Evolutionary conservation across 2,113 vertebrate genomes (phyloP), one percentile per base, ranked within the genome.

Genomic region (Antechinus flavipes): DNA sequence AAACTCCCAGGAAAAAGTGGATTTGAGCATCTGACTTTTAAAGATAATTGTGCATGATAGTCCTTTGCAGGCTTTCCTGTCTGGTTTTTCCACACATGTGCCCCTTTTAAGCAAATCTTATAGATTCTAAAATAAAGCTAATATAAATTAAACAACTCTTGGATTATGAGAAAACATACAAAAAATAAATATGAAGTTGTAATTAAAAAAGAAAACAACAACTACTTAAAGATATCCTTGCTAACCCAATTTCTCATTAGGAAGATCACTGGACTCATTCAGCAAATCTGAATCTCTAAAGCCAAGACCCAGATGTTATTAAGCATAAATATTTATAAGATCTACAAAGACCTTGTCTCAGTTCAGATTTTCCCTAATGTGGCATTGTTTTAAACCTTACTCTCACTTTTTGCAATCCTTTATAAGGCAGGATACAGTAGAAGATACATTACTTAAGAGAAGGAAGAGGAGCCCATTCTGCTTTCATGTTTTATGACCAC

Each of bases 261-360:
- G 91, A 94, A 91, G n/a, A 92, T 30, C 53, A 24, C 46, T 90
- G 93, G 84, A 91, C 89, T 89, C 16, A 0, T 93, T 97, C 53
- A 47, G 91, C 95, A 97, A 97, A 96, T 93, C 94, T 6, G n/a
- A 93, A 94, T 91, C 93, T 96, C 19, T 54, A 84, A 95, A 94
- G 90, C 95, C 92, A 91, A 22, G 91, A 92, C 95, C 97, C 97
- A 98, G 98, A 98, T 98, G 97, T 97, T 97, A 98, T 96, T 96
- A 95, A 93, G 93, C 94, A 98, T 97, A 98, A 98, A 98, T 98
- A 97, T 98, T 98, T 98, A 98, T 97, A 97, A 97, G 97, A 55
- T 30, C 96, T 92, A 96, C 96, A 97, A 97, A 96, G 95, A 96
- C 93, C 95, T 95, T 96, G 95, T 97, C 97, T 92, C 95, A 94